Base-by-base conservation (phyloP, 1,140 invertebrate species). In the Drosophila yakuba region DNA sequence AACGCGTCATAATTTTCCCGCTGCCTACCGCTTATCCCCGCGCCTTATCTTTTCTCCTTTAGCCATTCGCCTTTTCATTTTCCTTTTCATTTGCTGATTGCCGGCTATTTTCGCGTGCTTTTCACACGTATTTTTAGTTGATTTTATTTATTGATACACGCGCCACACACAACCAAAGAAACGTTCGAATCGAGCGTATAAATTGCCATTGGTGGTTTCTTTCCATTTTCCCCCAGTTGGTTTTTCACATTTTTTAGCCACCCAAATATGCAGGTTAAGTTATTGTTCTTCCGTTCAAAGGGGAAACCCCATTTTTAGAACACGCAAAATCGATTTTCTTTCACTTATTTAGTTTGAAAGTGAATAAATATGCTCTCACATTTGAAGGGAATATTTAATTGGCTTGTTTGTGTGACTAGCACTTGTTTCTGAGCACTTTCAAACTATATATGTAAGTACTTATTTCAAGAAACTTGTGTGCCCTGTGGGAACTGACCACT, bases 101-200 rank as follows among this genome's bases (percentile, higher is more conserved):
- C 67, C 69, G 69, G 69, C 57, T 74, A 72, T 74, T 74, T 74
- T 74, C 69, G 68, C 68, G 68, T 74, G 55, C 73, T 50, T 58
- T 48, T 72, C 50, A 61, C 81, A 64, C 66, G 80, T 84, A 84
- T 84, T 84, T 84, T 85, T 85, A 84, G 80, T 85, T 63, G 60
- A 47, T 56, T 80, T 84, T 84, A 85, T 85, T 84, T 84, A 84
- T 84, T 84, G 81, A 85, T 74, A 80, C 81, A 84, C 81, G 81
- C 80, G 80, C 41, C 57, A 50, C 67, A 69, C 54, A 52, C 44
- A 47, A 55, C 41, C 45, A 74, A 48, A 51, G 11, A 38, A 45
- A 43, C 36, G 52, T 54, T 38, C 20, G 17, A 73, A 43, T 50
- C 36, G 25, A 45, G 23, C 50, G 36, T 32, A 57, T 32, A 58